These are phyloP conservation scores for Dryocosmus kuriphilus DNA, from an alignment of 2,888 invertebrate species.

Conservation along the genomic window DNA sequence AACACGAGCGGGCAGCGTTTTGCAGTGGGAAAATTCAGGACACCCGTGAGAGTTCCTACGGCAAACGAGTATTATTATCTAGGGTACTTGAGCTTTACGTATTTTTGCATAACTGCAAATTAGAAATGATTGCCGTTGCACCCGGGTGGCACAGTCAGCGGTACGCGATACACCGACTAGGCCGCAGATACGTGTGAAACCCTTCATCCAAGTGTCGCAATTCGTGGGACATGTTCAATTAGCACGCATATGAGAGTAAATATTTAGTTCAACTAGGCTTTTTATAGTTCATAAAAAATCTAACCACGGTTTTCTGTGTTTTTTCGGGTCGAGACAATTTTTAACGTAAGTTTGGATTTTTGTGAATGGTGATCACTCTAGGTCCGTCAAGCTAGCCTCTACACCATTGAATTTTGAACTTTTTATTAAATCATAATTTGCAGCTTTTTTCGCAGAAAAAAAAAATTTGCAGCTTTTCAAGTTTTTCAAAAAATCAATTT, in stretches of 20 bases:
- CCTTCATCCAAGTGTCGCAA: background rate
- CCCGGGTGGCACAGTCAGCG: slow-evolving; percentile 57
- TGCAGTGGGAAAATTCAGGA: slow-evolving; percentile 61
- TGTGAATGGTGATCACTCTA: too few relatives aligned
- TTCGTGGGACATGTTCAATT: background rate
- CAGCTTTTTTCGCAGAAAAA: too few relatives aligned
- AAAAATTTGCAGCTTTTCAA: too few relatives aligned
- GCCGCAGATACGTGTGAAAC: background rate
- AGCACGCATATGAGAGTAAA: background rate
- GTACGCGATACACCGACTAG: slow-evolving; percentile 4
- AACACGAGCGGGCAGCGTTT: slow-evolving; percentile 49
- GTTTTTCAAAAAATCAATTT: too few relatives aligned
- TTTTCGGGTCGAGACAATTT: background rate
- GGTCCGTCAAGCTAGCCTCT: too few relatives aligned
- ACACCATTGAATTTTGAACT: too few relatives aligned
- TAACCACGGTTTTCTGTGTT: background rate
- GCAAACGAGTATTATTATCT: slow-evolving; percentile 65
- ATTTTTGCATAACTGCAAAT: slow-evolving; percentile 73
- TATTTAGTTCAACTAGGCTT: background rate
- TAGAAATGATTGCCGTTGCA: slow-evolving; percentile 71
- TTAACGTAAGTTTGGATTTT: too few relatives aligned
- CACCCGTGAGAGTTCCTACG: slow-evolving; percentile 60
- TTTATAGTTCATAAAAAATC: background rate
- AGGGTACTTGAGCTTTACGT: slow-evolving; percentile 67
- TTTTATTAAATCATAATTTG: too few relatives aligned